Percentiles rank a stretch among this genome's conserved stretches.
These are phyloP conservation scores for Pentalonia nigronervosa DNA, from an alignment of 1,140 invertebrate genomes.

Conservation along the genomic window DNA sequence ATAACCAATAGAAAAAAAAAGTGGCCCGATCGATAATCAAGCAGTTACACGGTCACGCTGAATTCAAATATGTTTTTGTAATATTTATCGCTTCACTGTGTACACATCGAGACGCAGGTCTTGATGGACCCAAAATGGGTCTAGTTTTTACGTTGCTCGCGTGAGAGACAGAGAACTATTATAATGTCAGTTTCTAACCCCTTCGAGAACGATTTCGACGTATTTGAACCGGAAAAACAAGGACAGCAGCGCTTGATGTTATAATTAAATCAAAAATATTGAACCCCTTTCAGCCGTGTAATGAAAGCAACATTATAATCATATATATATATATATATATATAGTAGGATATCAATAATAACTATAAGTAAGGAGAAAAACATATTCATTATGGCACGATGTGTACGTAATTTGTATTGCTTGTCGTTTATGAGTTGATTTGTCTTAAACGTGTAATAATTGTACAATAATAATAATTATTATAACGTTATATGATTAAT, in stretches of 20 bases:
- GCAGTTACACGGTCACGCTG: no score
- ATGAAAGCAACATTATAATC: neutral
- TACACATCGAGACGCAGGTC: no score
- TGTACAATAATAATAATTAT: no score
- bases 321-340: neutral
- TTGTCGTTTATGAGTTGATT: neutral
- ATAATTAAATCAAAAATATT: neutral
- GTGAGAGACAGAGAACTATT: no score
- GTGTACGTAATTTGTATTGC: no score
- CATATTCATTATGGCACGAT: neutral
- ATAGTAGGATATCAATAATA: neutral
- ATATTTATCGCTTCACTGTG: no score
- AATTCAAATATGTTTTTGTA: no score
- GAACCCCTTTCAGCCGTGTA: neutral
- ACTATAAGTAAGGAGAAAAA: neutral
- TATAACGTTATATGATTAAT: neutral
- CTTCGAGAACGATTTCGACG: no score
- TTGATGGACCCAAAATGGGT: no score
- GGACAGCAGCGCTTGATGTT: neutral
- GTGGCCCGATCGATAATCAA: no score
- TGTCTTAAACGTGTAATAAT: neutral
- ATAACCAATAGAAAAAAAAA: neutral
- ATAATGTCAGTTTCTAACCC: no score
- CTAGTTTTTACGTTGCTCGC: no score
- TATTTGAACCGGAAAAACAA: neutral